Percentiles rank a stretch among this genome's conserved stretches.
These are phyloP conservation scores for Nymphalis urticae DNA, from an alignment of 2,888 invertebrate species.

Conservation along the genomic window DNA sequence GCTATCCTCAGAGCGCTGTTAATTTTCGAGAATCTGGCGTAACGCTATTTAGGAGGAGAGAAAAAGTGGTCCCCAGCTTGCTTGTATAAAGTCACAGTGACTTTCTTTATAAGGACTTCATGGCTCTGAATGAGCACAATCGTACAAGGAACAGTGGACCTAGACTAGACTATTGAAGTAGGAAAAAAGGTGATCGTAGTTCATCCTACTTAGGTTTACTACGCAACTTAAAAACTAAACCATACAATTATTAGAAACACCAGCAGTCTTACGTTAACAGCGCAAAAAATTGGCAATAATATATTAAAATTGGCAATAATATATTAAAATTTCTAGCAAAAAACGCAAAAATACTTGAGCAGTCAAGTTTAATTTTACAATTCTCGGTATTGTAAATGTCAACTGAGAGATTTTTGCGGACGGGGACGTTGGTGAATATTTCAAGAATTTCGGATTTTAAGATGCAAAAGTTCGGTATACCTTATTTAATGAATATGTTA, in stretches of 20 bases:
- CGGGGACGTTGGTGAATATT: too few relatives aligned
- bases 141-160: conserved; percentile 24
- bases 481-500: too few relatives aligned
- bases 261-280: too few relatives aligned
- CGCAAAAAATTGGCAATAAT: too few relatives aligned
- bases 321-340: conserved; percentile 1
- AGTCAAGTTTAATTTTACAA: conserved; percentile 35
- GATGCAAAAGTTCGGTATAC: too few relatives aligned
- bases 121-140: conserved; percentile 42
- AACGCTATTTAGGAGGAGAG: conserved; percentile 44
- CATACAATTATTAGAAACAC: too few relatives aligned
- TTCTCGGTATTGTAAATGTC: conserved; percentile 38
- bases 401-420: conserved; percentile 12
- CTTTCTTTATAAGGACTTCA: conserved; percentile 39
- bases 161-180: conserved; percentile 3
- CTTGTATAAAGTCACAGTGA: conserved; percentile 17
- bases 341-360: conserved; percentile 25
- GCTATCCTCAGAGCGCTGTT: conserved; percentile 45
- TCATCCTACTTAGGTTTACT: not conserved
- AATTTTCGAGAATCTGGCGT: conserved; percentile 49
- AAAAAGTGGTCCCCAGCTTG: conserved; percentile 38
- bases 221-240: not conserved
- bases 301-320: too few relatives aligned
- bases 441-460: too few relatives aligned
- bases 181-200: conserved; percentile 8